Base-by-base conservation (phyloP, 2,888 invertebrate genomes). In the Ctenicera cuprea region DNA sequence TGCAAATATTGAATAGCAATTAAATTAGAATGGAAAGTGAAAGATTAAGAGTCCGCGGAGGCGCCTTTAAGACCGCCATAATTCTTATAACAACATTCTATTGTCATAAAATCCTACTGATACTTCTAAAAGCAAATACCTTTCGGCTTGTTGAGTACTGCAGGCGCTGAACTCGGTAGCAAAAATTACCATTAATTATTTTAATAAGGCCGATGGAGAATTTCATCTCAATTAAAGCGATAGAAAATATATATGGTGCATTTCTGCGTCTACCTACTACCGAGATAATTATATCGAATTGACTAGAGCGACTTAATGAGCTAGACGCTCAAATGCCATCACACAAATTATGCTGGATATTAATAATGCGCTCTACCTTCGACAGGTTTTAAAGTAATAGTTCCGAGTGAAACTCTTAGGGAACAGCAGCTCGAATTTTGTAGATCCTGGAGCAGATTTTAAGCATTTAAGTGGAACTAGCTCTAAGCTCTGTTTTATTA, bases 241-340 rank as follows among this genome's bases (percentile, higher is more conserved):
- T 57, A 45, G 64, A 63, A 64, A 63, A 57, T 57, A 37, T 64
- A 54, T 70, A 62, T 52, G 52, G 54, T 63, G 70, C 52, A 63
- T 62, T 63, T 71, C 45, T 64, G 71, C 64, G 54, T 57, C 54
- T 71, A 71, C 64, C 63, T 63, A 63, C 71, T 64, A 45, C 64
- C 18, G 33, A 54, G 64, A 45, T 64, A 71, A 71, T 71, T 71
- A 64, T 57, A 57, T 54, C 54, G 63, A 57, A 57, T 41, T 20
- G 43, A 64, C 57, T 37, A 22, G 38, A 64, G 62, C 22, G 62
- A 70, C 41, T 43, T 70, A 70, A 70, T 70, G 70, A 70, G 52
- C 5, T 70, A 52, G 18, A 52, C 41, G 41, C 52, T 38, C 62
- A 64, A 71, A 63, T 71, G 71, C 52, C 64, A 71, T 71, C 64